These are phyloP conservation scores for Temnopleurus reevesii DNA, from an alignment of 53 echinoderm and acorn worm species.

Conservation along the genomic window DNA sequence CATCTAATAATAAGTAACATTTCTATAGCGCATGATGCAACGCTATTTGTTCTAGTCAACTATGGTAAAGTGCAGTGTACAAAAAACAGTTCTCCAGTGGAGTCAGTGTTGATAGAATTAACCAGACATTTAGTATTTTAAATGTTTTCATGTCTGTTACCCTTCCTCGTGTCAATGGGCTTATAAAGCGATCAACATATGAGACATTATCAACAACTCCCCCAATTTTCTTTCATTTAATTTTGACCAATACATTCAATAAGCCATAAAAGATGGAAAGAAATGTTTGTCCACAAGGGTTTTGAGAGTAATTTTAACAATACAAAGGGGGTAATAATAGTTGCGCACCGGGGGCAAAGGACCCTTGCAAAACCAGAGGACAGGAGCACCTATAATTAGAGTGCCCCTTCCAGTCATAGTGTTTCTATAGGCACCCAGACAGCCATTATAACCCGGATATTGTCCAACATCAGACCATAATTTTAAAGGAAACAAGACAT, in stretches of 20 bases:
- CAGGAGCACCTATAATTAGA: conserved; percentile 15
- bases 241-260: background rate
- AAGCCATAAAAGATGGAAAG: background rate
- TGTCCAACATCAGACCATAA: conserved; percentile 15
- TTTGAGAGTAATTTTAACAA: background rate
- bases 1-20: no score
- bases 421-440: background rate
- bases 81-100: no score
- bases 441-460: conserved; percentile 15
- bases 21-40: no score
- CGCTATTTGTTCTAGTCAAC: no score
- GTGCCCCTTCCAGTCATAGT: background rate
- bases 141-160: background rate
- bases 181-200: background rate
- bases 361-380: background rate
- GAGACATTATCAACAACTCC: background rate
- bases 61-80: no score
- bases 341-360: background rate
- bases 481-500: background rate
- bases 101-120: no score
- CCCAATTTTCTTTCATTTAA: background rate
- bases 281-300: background rate
- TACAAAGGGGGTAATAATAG: background rate
- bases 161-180: background rate
- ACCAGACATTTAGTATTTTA: background rate